A percentile compares a stretch with the other conserved stretches of the same genome.
These are phyloP conservation scores for Hyperoodon ampullatus DNA, from an alignment of 2,113 vertebrate genomes.

Conservation along the genomic window DNA sequence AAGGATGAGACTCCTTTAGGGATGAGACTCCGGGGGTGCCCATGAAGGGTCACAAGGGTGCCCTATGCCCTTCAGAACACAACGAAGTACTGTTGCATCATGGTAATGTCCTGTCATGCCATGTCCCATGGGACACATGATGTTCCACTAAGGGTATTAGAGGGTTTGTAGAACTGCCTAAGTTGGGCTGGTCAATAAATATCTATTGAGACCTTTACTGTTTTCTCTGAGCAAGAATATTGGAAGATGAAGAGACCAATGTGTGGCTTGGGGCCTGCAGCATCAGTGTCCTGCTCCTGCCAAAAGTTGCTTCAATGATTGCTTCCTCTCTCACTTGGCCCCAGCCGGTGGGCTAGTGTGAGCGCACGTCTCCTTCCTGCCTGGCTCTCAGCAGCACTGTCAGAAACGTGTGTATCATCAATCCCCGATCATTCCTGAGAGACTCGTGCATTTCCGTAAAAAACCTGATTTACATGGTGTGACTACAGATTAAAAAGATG, in stretches of 20 bases:
- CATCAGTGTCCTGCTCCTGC: neutral
- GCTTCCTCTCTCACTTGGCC: neutral
- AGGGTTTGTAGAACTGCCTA: neutral
- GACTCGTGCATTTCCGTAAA: neutral
- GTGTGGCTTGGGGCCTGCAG: no score
- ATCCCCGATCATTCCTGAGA: neutral
- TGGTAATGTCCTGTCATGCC: neutral
- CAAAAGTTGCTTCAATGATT: neutral
- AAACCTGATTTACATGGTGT: constrained; percentile 49
- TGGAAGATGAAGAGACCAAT: neutral
- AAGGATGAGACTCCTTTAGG: neutral
- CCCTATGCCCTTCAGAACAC: neutral
- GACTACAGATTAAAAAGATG: constrained; percentile 65
- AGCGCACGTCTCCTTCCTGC: neutral
- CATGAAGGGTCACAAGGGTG: neutral
- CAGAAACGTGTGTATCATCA: neutral
- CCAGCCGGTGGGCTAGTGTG: neutral
- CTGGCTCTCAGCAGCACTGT: neutral
- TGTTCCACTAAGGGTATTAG: neutral
- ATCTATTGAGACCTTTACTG: neutral
- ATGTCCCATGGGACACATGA: neutral
- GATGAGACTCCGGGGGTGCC: neutral
- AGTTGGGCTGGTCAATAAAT: neutral
- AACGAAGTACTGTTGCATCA: neutral
- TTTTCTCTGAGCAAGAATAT: neutral